Evolutionary conservation across 2,113 vertebrate genomes (phyloP).

Genomic region (Eulacestoma nigropectus): DNA sequence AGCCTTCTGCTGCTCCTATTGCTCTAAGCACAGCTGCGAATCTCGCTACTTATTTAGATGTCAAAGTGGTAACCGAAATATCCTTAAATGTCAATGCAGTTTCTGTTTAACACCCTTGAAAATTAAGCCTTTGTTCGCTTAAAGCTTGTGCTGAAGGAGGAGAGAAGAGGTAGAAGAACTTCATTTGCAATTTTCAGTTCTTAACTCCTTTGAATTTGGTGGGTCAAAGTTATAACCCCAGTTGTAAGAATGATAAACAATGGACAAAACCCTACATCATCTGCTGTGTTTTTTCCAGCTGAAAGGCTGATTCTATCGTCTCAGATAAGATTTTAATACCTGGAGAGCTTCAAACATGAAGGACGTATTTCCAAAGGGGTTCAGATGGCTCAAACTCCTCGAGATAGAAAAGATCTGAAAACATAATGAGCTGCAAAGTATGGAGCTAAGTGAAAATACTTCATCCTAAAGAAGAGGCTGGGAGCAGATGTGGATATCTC

Average conservation of each 20-base stretch:
- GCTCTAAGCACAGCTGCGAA: neutral
- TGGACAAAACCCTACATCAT: neutral
- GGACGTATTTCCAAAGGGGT: neutral
- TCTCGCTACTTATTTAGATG: neutral
- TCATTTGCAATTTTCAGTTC: neutral
- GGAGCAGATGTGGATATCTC: neutral
- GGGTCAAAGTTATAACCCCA: neutral
- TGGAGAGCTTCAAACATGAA: neutral
- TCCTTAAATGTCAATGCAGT: conserved; percentile 30
- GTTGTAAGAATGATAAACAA: neutral
- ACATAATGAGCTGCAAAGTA: neutral
- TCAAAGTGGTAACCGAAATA: conserved; percentile 31
- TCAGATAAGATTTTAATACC: neutral
- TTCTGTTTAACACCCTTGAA: neutral
- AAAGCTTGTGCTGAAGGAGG: neutral
- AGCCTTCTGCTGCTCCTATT: conserved; percentile 39
- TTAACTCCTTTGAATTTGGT: neutral
- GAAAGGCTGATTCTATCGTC: neutral
- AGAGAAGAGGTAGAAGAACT: neutral
- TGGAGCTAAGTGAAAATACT: neutral
- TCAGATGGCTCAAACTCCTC: neutral
- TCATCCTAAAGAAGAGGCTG: neutral
- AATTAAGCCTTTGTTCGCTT: neutral
- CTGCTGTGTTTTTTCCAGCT: neutral
- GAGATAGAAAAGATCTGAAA: neutral